Evolutionary conservation across 2,888 invertebrate species (phyloP), one percentile per base, ranked within the genome.

Genomic region (Lithosia quadra): DNA sequence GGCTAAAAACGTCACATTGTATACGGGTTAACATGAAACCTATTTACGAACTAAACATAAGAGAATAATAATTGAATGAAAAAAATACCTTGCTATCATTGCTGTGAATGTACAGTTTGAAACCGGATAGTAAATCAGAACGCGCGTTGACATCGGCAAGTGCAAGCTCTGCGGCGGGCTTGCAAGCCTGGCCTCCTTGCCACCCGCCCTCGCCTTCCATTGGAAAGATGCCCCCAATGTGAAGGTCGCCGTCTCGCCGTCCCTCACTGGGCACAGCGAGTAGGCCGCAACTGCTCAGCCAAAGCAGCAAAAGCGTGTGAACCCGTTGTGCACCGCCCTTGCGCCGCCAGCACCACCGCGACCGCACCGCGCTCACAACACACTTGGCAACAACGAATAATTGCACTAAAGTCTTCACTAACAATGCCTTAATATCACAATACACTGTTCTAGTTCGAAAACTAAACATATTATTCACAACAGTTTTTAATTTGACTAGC

Each of bases 181-280:
- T 98, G 94, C 99, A 99, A 13, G 99, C 99, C 96, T 98, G 98
- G 7, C 99, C 99, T 49, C 99, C 99, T 87, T 99, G 99, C 99
- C 99, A 99, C 82, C 99, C 99, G 64, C 99, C 98, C 87, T 98
- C 97, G 63, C 99, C 99, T 68, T 96, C 97, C 95, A 99, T 99
- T 55, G 99, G 99, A 92, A 99, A 99, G 87, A 99, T 99, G 67
- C 99, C 99, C 67, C 99, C 99, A 90, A 99, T 98, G 93, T 99
- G 98, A 84, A 99, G 95, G 86, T 98, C 97, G 92, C 97, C 97
- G 81, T 96, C 96, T 61, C 95, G 95, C 72, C 94, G 90, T 21
- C 91, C 92, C 76, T 92, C 93, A 79, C 93, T 87, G 82, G 84
- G 87, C 73, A 88, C 81, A 58, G 58, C 33, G 58, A 33, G 58